Conservation (phyloP, 2,797 vertebrate species). For the Periparus ater region DNA sequence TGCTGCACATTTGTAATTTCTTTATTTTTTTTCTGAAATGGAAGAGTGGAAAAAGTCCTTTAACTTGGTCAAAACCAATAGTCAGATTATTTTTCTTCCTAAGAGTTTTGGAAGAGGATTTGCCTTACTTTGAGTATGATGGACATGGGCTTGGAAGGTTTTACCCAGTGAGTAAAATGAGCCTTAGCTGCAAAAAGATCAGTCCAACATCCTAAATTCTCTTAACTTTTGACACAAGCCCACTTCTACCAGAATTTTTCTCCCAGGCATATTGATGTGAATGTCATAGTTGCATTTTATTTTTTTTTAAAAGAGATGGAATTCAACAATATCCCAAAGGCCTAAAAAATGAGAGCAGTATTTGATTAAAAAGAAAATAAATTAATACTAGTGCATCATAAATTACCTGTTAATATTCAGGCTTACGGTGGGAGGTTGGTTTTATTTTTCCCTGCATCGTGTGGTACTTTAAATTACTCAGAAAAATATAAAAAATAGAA, state of each 20-base stretch:
- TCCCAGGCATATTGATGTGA: neutral
- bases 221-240: neutral
- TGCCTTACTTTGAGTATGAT: neutral
- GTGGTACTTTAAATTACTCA: neutral
- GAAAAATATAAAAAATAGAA: neutral
- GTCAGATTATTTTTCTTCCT: neutral
- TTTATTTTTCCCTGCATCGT: neutral
- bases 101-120: neutral
- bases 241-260: neutral
- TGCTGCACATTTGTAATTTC: neutral
- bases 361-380: neutral
- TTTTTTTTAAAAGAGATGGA: neutral
- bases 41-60: neutral
- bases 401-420: neutral
- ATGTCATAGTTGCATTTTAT: neutral
- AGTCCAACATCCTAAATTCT: neutral
- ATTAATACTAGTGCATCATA: neutral
- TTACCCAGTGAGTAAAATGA: neutral
- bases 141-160: neutral
- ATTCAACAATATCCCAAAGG: neutral
- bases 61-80: neutral
- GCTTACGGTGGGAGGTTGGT: rapidly evolving
- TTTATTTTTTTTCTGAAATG: neutral
- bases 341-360: neutral
- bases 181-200: neutral